These are phyloP conservation scores for Lepidonotus clava DNA, from an alignment of 2,888 invertebrate species.

Conservation along the genomic window DNA sequence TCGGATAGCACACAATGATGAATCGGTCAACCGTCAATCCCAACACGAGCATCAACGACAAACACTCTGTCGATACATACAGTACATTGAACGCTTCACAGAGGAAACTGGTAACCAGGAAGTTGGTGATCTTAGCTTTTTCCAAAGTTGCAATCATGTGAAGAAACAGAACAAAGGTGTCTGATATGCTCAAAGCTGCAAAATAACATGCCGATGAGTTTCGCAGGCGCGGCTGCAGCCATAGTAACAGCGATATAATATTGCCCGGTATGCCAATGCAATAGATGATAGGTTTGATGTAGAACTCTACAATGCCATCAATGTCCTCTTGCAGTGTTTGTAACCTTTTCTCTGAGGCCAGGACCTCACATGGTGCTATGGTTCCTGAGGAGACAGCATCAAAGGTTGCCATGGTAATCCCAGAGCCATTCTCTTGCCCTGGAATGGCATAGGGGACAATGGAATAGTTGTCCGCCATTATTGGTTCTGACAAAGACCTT, in stretches of 20 bases:
- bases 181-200: conserved; percentile 47
- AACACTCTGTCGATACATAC: conserved; percentile 24
- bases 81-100: conserved; percentile 55
- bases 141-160: conserved; percentile 31
- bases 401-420: not conserved
- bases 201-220: conserved; percentile 54
- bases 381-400: not conserved
- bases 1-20: conserved; percentile 48
- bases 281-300: conserved; percentile 47
- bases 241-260: conserved; percentile 25
- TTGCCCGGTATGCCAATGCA: conserved; percentile 45
- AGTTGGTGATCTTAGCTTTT: not conserved
- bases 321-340: not conserved
- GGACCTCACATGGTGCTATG: not conserved
- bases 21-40: conserved; percentile 53
- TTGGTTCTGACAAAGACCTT: no score
- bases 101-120: not conserved
- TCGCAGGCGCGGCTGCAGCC: conserved; percentile 53
- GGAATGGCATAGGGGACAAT: no score
- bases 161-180: conserved; percentile 45
- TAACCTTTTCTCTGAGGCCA: not conserved
- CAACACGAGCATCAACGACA: conserved; percentile 34
- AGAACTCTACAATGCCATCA: not conserved
- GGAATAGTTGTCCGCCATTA: no score
- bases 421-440: no score